Evolutionary conservation across 2,888 invertebrate genomes (phyloP).

Genomic region (Drosophila differens): DNA sequence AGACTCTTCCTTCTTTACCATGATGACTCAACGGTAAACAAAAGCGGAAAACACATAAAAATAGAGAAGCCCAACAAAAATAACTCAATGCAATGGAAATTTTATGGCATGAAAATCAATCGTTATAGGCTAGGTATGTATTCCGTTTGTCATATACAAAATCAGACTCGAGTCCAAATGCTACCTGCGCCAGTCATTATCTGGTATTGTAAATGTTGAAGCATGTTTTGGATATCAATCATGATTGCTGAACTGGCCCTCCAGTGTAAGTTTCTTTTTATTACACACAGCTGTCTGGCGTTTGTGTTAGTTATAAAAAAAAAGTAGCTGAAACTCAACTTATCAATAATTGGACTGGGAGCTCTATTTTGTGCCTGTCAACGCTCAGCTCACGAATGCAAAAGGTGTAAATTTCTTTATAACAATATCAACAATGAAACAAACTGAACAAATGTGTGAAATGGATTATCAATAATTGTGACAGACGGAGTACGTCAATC

Average conservation of each 20-base stretch:
- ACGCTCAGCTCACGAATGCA: constrained; percentile 37
- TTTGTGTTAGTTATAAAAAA: not conserved
- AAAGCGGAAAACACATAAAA: constrained; percentile 7
- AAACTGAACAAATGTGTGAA: constrained; percentile 53
- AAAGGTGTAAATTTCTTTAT: constrained; percentile 68
- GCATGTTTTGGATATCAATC: constrained; percentile 37
- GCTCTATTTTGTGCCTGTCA: constrained; percentile 35
- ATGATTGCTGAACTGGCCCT: constrained; percentile 5
- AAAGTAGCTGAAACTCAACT: constrained; percentile 7
- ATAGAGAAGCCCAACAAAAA: constrained; percentile 32
- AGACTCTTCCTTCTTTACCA: not conserved
- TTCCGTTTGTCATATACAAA: constrained; percentile 27
- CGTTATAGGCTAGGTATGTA: constrained; percentile 38
- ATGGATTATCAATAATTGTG: constrained; percentile 59
- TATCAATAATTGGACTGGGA: constrained; percentile 12
- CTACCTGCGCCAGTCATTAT: not conserved
- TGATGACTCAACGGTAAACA: constrained; percentile 49
- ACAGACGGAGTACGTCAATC: constrained; percentile 42
- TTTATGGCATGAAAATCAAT: constrained; percentile 45
- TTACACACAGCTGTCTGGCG: constrained; percentile 33
- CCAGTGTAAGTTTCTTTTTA: constrained; percentile 51
- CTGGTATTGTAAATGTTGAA: not conserved
- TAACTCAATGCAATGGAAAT: constrained; percentile 34
- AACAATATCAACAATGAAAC: constrained; percentile 48
- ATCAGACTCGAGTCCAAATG: constrained; percentile 3